Evolutionary conservation across 2,113 vertebrate genomes (phyloP).

Genomic region (Oreochromis spilurus): DNA sequence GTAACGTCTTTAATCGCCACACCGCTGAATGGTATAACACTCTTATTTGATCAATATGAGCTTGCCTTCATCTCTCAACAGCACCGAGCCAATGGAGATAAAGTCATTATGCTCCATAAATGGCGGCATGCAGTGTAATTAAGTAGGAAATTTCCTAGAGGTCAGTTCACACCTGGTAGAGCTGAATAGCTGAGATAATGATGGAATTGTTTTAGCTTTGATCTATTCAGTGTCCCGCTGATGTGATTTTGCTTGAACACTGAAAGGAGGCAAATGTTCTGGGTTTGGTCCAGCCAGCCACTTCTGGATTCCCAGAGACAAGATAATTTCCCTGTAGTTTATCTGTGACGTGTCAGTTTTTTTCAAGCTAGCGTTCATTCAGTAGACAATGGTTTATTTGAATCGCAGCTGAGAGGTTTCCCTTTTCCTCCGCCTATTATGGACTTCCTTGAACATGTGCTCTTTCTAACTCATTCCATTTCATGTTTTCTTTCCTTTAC

Average conservation of each 20-base stretch:
- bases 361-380: not conserved
- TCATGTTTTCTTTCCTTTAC: not conserved
- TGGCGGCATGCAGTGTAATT: constrained; percentile 38
- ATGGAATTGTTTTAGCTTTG: constrained; percentile 36
- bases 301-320: not conserved
- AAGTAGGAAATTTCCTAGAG: constrained; percentile 45
- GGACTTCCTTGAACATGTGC: not conserved
- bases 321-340: not conserved
- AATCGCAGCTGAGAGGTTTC: not conserved
- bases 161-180: constrained; percentile 54
- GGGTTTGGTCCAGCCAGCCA: not conserved
- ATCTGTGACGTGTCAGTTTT: not conserved
- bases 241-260: not conserved
- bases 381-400: not conserved
- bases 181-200: constrained; percentile 30
- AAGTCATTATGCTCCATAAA: constrained; percentile 32
- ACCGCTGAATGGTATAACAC: not conserved
- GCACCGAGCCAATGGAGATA: constrained; percentile 3
- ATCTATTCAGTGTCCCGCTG: not conserved
- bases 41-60: constrained; percentile 18
- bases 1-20: not conserved
- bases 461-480: not conserved
- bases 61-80: constrained; percentile 2
- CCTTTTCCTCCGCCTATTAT: not conserved
- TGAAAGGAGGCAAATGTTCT: not conserved